phyloP scores from a whole-genome alignment of 2,113 vertebrate species.

The Otocyon megalotis region DNA sequence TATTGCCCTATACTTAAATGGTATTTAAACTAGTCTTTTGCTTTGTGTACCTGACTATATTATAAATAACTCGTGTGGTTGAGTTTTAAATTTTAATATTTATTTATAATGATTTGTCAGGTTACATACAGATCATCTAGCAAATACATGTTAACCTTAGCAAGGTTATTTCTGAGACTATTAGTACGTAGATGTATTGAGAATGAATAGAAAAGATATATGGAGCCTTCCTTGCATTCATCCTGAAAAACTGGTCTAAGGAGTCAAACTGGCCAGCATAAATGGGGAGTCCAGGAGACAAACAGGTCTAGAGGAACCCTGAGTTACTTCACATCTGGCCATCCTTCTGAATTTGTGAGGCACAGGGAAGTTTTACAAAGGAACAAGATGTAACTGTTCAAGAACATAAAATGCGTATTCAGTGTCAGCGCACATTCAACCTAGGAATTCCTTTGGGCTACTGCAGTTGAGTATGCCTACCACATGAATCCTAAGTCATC shows the following conservation, averaged over 20 bases:
- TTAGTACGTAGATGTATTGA: background rate
- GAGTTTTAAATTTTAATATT: conserved; percentile 52
- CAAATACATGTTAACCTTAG: background rate
- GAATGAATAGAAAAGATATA: background rate
- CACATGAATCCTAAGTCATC: background rate
- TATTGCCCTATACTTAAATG: background rate
- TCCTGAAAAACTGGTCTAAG: background rate
- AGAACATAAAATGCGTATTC: background rate
- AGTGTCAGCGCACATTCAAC: background rate
- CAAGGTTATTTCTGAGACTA: background rate
- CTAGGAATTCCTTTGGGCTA: background rate
- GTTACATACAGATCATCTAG: background rate
- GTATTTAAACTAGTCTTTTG: background rate
- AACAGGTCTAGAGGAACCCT: background rate
- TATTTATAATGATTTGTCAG: background rate
- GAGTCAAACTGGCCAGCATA: background rate
- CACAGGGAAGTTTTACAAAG: background rate
- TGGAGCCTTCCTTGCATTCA: background rate
- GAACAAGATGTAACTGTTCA: background rate
- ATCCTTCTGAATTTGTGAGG: background rate
- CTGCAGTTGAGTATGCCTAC: background rate
- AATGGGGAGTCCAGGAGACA: background rate
- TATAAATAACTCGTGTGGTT: background rate
- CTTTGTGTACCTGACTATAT: background rate
- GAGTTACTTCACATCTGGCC: background rate